Evolutionary conservation across 2,113 vertebrate species (phyloP).

Genomic region (Planiliza haematocheilus): DNA sequence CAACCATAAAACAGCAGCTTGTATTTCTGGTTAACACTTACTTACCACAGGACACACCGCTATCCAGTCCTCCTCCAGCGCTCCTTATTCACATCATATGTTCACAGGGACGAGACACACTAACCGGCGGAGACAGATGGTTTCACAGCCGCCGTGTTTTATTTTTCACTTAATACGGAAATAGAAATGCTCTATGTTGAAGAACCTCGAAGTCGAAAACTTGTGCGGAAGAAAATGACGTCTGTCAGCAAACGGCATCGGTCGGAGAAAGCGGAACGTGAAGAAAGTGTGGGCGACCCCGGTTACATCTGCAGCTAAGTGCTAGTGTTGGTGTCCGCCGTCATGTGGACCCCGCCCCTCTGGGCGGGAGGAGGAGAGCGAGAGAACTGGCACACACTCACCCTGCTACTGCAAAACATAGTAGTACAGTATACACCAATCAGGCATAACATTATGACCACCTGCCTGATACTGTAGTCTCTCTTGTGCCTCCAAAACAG

Average conservation of each 20-base stretch:
- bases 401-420: background rate
- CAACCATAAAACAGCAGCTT: too few species aligned
- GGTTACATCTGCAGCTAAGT: slow-evolving; percentile 3
- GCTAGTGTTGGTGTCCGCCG: slow-evolving; percentile 24
- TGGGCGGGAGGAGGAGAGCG: slow-evolving; percentile 48
- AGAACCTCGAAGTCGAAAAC: too few species aligned
- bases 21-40: slow-evolving; percentile 9
- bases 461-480: too few species aligned
- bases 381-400: slow-evolving; percentile 21
- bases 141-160: background rate
- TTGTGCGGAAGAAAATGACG: accelerated
- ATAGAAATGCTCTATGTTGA: background rate
- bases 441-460: too few species aligned
- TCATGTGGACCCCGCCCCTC: slow-evolving; percentile 66
- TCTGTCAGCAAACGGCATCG: background rate
- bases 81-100: slow-evolving; percentile 7
- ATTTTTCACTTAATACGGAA: background rate
- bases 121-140: background rate
- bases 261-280: slow-evolving; percentile 12
- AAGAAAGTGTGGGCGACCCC: background rate
- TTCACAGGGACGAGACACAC: background rate
- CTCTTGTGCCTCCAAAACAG: too few species aligned
- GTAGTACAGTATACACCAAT: background rate
- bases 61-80: background rate
- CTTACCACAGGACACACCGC: slow-evolving; percentile 19